These are phyloP conservation scores for Germaria angustata DNA, from an alignment of 2,888 invertebrate species.

Conservation along the genomic window DNA sequence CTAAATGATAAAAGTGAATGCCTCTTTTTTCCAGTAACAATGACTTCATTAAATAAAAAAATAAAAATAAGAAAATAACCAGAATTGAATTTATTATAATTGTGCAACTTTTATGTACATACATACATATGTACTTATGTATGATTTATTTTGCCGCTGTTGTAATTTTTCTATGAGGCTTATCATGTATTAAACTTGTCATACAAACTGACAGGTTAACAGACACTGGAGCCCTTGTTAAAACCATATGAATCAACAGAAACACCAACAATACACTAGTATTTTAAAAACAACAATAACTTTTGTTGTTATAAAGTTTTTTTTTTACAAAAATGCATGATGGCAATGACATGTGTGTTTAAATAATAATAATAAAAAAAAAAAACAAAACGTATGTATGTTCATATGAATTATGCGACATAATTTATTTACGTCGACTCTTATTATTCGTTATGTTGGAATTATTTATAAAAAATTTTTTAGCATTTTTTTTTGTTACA, in stretches of 20 bases:
- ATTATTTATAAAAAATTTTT: slow-evolving; percentile 18
- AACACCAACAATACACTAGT: slow-evolving; percentile 16
- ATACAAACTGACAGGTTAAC: slow-evolving; percentile 62
- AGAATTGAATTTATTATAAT: slow-evolving; percentile 21
- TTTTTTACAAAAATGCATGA: slow-evolving; percentile 41
- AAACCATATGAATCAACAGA: slow-evolving; percentile 47
- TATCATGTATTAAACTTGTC: slow-evolving; percentile 59
- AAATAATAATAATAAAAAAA: not conserved
- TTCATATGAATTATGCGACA: slow-evolving; percentile 21
- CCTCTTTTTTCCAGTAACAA: not conserved
- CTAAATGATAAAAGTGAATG: not conserved
- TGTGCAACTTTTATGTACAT: slow-evolving; percentile 32
- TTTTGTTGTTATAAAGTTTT: slow-evolving; percentile 35
- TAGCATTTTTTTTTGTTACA: not conserved
- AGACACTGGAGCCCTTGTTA: slow-evolving; percentile 60
- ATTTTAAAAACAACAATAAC: slow-evolving; percentile 6
- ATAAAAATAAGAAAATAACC: not conserved
- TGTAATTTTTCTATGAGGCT: slow-evolving; percentile 1
- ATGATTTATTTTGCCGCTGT: slow-evolving; percentile 14
- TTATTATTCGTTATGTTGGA: slow-evolving; percentile 15
- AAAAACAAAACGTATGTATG: too few species aligned
- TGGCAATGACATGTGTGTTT: slow-evolving; percentile 36
- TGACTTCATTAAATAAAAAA: slow-evolving; percentile 3
- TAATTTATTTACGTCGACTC: slow-evolving; percentile 31
- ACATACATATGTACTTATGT: too few species aligned